Conservation (phyloP, 2,113 vertebrate species). For the Balaenoptera acutorostrata region DNA sequence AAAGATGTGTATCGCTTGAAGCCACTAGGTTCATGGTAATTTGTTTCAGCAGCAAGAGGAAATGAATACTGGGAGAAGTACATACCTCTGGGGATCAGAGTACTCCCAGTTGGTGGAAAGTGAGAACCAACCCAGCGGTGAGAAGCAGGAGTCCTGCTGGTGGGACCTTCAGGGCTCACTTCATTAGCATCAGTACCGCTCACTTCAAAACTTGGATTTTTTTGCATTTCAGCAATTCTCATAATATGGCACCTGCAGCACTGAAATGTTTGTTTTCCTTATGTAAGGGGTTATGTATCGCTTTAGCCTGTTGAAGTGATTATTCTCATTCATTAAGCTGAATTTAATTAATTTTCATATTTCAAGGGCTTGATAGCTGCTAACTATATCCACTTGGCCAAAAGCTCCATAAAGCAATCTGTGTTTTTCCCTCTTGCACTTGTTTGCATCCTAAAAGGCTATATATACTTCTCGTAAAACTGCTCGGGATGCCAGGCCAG, state of each 20-base stretch:
- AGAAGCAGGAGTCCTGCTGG: not conserved
- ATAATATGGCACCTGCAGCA: not conserved
- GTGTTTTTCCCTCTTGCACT: not conserved
- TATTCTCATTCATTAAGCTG: conserved; percentile 12
- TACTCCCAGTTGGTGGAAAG: not conserved
- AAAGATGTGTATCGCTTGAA: not conserved
- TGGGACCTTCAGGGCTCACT: not conserved
- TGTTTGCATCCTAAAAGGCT: conserved; percentile 15
- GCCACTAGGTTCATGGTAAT: not conserved
- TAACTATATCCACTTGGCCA: not conserved
- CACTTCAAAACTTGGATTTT: not conserved
- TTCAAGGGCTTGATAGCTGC: conserved; percentile 20
- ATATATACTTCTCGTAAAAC: not conserved
- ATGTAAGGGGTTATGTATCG: not conserved
- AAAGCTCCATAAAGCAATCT: not conserved
- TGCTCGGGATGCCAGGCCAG: not conserved
- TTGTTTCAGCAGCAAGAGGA: not conserved
- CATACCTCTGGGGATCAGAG: not conserved
- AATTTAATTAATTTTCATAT: conserved; percentile 63
- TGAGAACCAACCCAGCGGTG: not conserved
- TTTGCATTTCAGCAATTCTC: not conserved
- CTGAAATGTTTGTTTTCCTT: conserved; percentile 3
- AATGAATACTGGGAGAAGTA: not conserved
- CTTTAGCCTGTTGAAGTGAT: conserved; percentile 32
- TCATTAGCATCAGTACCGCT: not conserved